Evolutionary conservation across 2,113 vertebrate genomes (phyloP).

Genomic region (Macaca mulatta): DNA sequence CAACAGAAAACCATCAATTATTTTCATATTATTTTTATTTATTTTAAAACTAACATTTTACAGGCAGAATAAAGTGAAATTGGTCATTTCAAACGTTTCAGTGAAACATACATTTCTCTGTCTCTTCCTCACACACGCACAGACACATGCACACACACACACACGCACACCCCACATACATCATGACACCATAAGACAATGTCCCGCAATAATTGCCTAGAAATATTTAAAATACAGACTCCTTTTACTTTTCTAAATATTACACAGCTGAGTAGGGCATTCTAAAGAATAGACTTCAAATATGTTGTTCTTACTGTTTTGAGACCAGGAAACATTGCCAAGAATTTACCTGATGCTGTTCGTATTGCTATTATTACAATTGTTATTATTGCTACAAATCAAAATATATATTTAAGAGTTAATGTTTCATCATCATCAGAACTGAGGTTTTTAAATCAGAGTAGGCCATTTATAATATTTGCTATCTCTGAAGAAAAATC

Average conservation of each 20-base stretch:
- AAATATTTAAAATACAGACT: constrained; percentile 32
- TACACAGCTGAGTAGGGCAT: not conserved
- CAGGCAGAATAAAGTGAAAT: constrained; percentile 43
- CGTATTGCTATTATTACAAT: not conserved
- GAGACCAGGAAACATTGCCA: constrained; percentile 3
- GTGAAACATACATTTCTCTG: not conserved
- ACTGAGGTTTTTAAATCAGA: constrained; percentile 39
- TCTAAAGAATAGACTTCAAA: constrained; percentile 17
- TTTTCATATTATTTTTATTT: not conserved
- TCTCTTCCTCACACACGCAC: not conserved
- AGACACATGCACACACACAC: not conserved
- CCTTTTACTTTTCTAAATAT: constrained; percentile 16
- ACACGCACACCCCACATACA: not conserved
- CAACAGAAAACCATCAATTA: constrained; percentile 15
- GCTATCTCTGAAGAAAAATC: not conserved
- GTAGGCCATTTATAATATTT: not conserved
- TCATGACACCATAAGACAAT: not conserved
- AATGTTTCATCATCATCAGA: constrained; percentile 6
- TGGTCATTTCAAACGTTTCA: constrained; percentile 5
- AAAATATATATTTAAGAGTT: not conserved
- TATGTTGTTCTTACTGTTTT: not conserved
- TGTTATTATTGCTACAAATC: constrained; percentile 41
- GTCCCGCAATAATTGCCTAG: not conserved
- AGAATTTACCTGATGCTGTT: constrained; percentile 25
- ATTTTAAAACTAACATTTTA: constrained; percentile 9